Percentiles rank a stretch among this genome's conserved stretches.
Evolutionary conservation across 1,140 invertebrate genomes (phyloP).

Genomic region (Phocides pigmalion): DNA sequence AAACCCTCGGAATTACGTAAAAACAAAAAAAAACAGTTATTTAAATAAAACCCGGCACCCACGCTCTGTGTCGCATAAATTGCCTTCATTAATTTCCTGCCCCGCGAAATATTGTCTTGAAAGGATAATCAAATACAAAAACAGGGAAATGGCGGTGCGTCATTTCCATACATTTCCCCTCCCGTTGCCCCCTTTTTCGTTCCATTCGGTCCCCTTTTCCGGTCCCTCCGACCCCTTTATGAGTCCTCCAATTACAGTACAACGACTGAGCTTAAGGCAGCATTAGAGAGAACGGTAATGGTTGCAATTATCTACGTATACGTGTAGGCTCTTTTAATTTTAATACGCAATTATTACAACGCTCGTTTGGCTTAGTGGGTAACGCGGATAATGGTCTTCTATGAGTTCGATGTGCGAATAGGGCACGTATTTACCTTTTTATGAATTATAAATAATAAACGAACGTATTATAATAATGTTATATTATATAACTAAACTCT

Average conservation of each 20-base stretch:
- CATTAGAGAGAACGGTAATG: conserved; percentile 76
- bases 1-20: conserved; percentile 59
- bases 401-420: background rate
- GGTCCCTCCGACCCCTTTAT: conserved; percentile 71
- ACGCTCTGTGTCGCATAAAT: conserved; percentile 80
- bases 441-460: too few species aligned
- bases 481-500: too few species aligned
- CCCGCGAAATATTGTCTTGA: conserved; percentile 83
- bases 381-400: conserved; percentile 22
- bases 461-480: too few species aligned
- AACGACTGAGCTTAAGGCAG: conserved; percentile 76
- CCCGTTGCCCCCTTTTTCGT: conserved; percentile 51
- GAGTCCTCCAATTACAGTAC: conserved; percentile 78
- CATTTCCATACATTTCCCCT: conserved; percentile 80
- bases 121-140: conserved; percentile 84
- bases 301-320: conserved; percentile 66
- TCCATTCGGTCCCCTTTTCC: conserved; percentile 71
- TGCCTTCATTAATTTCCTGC: conserved; percentile 82
- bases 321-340: conserved; percentile 36
- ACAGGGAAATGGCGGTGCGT: conserved; percentile 81
- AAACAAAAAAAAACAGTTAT: conserved; percentile 69
- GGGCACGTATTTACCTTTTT: too few species aligned
- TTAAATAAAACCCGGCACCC: conserved; percentile 77
- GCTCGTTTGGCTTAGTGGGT: conserved; percentile 30
- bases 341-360: conserved; percentile 32